Evolutionary conservation across 37 sponge, comb jelly and placozoan genomes (phyloP), one percentile per base, ranked within the genome.

Genomic region (Lycopodina hypogea): DNA sequence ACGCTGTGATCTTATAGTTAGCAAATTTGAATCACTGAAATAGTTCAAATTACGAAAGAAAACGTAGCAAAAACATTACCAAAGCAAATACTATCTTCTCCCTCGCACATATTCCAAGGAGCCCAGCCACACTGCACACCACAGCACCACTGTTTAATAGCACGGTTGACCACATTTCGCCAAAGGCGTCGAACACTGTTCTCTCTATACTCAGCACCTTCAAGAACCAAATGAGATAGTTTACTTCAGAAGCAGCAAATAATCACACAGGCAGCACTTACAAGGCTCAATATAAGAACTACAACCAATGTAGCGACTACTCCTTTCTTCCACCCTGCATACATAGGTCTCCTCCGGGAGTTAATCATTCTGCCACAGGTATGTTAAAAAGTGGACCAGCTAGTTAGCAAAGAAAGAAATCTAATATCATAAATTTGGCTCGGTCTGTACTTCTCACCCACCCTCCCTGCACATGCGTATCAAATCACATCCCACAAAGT

Each of bases 161-260:
- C 71, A 87, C 38, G 17, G 80, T 78, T 24, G 75, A 55, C 92
- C 92, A 91, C 88, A 91, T 80, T 45, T 78, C 76, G 17, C 92
- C 92, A 32, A 88, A 41, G 21, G 71, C 78, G 53, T 91, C 92
- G 42, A 91, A 71, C 37, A 79, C 80, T 45, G 82, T 21, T 29
- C 92, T 75, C 50, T 91, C 92, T 11, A 91, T 23, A 38, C 80
- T 72, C 35, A 83, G 68, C 42, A 84, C 21, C 89, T 89, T 42
- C 0, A 64, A 36, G 34, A 14, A 67, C 40, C 3, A 33, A 4
- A 34, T 33, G 33, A 23, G 2, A 37, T 59, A 59, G n/a, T 59
- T 6, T 17, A 59, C 18, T 26, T 7, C 53, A 51, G 32, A 29
- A 1, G 17, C 33, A 30, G 39, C 68, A 8, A 36, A 37, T 8